phyloP scores from a whole-genome alignment of 1,140 invertebrate genomes.

The Ganaspis sp. region DNA sequence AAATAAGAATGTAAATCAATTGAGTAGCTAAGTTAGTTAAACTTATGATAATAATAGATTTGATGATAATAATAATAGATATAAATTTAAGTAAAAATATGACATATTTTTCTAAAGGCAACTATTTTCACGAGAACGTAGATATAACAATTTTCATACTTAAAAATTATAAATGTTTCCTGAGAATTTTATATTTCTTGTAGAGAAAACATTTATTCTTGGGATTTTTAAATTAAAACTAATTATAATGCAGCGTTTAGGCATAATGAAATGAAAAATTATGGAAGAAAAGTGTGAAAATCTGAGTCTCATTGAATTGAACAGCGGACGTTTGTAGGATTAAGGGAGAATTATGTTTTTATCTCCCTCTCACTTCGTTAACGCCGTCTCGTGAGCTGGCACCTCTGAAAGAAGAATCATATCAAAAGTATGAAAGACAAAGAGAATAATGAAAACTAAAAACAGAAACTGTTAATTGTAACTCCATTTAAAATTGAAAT shows the following conservation, averaged over 20 bases:
- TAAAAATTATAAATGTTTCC: neutral
- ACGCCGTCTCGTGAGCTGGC: conserved; percentile 10
- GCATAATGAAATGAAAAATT: neutral
- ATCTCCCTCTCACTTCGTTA: conserved; percentile 47
- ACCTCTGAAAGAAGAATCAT: neutral
- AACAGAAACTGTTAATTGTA: neutral
- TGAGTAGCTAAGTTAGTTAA: no score
- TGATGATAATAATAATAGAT: no score
- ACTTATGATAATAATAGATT: no score
- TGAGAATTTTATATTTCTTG: neutral
- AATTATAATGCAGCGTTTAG: neutral
- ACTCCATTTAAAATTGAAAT: no score
- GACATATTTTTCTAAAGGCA: no score
- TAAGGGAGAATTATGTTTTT: conserved; percentile 40
- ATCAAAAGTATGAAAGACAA: neutral
- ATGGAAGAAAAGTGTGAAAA: neutral
- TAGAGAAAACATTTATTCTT: neutral
- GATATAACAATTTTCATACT: no score
- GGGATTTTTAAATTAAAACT: neutral
- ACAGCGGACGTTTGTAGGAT: conserved; percentile 32
- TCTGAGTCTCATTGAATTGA: conserved; percentile 39
- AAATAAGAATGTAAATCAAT: no score
- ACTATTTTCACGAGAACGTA: no score
- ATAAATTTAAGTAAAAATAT: no score
- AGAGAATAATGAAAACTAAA: neutral